These are phyloP conservation scores for Strigamia crassipes DNA, from an alignment of 2,888 invertebrate genomes.

Conservation along the genomic window DNA sequence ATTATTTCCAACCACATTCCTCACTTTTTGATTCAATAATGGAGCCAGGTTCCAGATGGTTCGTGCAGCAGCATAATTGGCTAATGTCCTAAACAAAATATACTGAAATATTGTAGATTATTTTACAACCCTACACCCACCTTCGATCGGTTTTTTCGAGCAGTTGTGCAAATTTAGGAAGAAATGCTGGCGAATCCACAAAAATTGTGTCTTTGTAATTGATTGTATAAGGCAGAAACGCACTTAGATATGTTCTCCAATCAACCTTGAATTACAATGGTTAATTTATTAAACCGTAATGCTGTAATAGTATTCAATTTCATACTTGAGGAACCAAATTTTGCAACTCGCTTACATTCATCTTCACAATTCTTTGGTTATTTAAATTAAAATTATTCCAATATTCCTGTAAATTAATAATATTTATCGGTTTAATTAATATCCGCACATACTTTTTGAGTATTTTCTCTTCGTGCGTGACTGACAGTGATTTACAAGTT, in stretches of 20 bases:
- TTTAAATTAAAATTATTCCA: slow-evolving; percentile 31
- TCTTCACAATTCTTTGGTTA: not conserved
- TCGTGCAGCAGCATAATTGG: slow-evolving; percentile 25
- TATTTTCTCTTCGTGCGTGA: too few species aligned
- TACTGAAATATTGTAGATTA: not conserved
- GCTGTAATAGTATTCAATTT: not conserved
- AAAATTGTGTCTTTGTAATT: slow-evolving; percentile 14
- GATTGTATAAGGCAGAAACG: slow-evolving; percentile 15
- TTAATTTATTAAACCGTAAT: not conserved
- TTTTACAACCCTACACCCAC: not conserved
- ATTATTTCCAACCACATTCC: slow-evolving; percentile 13
- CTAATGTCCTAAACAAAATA: not conserved
- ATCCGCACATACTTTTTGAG: not conserved
- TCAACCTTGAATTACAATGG: slow-evolving; percentile 5
- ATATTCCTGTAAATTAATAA: not conserved
- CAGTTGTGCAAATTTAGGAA: slow-evolving; percentile 29
- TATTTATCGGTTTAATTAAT: not conserved
- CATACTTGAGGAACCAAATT: slow-evolving; percentile 15
- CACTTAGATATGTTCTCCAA: slow-evolving; percentile 5
- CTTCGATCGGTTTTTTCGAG: slow-evolving; percentile 18
- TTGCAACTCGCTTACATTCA: slow-evolving; percentile 15
- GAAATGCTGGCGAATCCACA: slow-evolving; percentile 22
- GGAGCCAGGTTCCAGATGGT: slow-evolving; percentile 43
- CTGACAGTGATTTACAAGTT: too few species aligned
- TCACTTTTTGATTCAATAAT: slow-evolving; percentile 4